Base-by-base conservation (phyloP, 2,888 invertebrate species). In the Pantelozetes paolii region DNA sequence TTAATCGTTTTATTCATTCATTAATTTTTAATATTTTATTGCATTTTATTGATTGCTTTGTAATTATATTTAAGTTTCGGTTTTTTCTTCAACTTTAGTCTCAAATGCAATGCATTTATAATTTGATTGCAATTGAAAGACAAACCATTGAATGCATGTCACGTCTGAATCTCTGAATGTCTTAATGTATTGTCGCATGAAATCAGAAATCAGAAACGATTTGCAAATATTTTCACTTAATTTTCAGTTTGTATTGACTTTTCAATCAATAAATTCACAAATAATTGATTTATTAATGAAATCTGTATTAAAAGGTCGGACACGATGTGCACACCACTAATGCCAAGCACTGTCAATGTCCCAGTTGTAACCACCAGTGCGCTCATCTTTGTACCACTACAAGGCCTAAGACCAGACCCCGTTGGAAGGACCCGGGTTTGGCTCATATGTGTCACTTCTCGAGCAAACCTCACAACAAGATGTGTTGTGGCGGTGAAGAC, bases 401-500 rank as follows among this genome's bases (percentile, higher is more conserved):
- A n/a, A 76, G 62, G 30, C 72, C 74, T 6, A 76, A 76, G 54
- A 74, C 74, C 9, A 62, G 64, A n/a, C 32, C n/a, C 30, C 45
- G 70, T 20, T 73, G 70, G 54, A 72, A 54, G 23, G 71, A 72
- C 28, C 69, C 40, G 26, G 76, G 74, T n/a, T 48, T 72, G 73
- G 76, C 76, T 13, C 76, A 76, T 40, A 76, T 76, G 76, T 76
- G 76, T 40, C 76, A 76, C 50, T 76, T 76, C 36, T 75, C 74
- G 8, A 76, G 75, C 59, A 76, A 76, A 45, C 76, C 76, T 36
- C 76, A 76, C 70, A 67, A 40, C 13, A 74, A 75, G 30, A 67
- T 76, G 71, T 76, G 76, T 54, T 76, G 76, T 71, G 76, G 76
- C 32, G 76, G 76, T n/a, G 76, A 76, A 76, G 76, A 76, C 26